phyloP scores from a whole-genome alignment of 2,888 invertebrate species.

The Melipona bicolor region DNA sequence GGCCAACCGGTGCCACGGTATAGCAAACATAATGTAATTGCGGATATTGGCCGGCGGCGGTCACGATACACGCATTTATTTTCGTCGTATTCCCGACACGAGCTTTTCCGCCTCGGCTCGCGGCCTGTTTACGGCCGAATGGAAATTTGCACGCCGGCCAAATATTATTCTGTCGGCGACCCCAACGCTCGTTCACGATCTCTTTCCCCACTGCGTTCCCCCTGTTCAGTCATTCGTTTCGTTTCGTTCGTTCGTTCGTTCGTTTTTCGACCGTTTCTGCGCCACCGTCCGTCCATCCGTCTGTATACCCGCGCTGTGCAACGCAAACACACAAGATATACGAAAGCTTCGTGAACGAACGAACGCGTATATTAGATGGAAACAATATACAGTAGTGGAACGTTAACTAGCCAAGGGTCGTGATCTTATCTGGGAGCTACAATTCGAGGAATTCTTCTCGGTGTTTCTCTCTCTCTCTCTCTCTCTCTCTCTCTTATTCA shows the following conservation, averaged over 20 bases:
- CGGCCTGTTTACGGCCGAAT: slow-evolving; percentile 74
- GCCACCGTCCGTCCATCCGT: slow-evolving; percentile 12
- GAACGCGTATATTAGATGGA: not conserved
- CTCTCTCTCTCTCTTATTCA: not conserved
- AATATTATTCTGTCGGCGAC: slow-evolving; percentile 70
- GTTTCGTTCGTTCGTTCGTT: not conserved
- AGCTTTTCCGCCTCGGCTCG: slow-evolving; percentile 73
- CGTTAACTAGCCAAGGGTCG: not conserved
- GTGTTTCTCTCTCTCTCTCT: not conserved
- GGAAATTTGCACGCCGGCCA: slow-evolving; percentile 74
- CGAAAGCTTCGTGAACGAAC: not conserved
- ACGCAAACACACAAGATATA: slow-evolving; percentile 9
- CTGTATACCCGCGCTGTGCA: not conserved
- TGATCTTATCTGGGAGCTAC: not conserved
- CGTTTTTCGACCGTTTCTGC: slow-evolving; percentile 23
- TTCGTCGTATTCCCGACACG: slow-evolving; percentile 61
- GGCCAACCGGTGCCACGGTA: slow-evolving; percentile 35
- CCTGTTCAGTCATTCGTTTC: slow-evolving; percentile 5
- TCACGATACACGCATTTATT: slow-evolving; percentile 72
- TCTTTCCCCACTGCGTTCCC: slow-evolving; percentile 9
- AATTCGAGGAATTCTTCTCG: not conserved
- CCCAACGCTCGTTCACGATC: slow-evolving; percentile 25
- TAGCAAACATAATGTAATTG: slow-evolving; percentile 71
- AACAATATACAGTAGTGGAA: not conserved
- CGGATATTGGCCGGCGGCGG: slow-evolving; percentile 54